A percentile compares a stretch with the other conserved stretches of the same genome.
phyloP scores from a whole-genome alignment of 1,140 invertebrate genomes.

The Heliconius himera region DNA sequence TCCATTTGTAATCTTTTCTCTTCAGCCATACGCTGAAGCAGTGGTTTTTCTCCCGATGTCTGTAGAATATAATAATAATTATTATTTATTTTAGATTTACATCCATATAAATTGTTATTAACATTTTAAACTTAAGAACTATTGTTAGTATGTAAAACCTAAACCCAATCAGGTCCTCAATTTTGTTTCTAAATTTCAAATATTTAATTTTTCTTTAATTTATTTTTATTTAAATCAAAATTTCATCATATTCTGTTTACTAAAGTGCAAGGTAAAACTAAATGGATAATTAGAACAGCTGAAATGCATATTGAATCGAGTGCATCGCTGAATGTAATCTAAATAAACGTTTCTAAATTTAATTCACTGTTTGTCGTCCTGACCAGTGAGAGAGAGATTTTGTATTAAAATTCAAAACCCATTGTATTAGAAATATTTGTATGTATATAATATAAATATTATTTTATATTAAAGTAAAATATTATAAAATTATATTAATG shows the following conservation, averaged over 20 bases:
- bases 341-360: slow-evolving; percentile 36
- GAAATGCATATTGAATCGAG: slow-evolving; percentile 26
- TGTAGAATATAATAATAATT: slow-evolving; percentile 45
- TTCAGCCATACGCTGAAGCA: slow-evolving; percentile 94
- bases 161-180: too few species aligned
- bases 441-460: too few species aligned
- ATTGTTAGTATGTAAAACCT: too few species aligned
- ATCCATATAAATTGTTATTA: too few species aligned
- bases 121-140: too few species aligned
- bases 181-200: too few species aligned
- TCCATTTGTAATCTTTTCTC: slow-evolving; percentile 95
- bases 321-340: slow-evolving; percentile 22
- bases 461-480: not conserved
- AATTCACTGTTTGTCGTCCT: slow-evolving; percentile 18
- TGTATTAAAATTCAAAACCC: not conserved
- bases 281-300: slow-evolving; percentile 35
- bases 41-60: slow-evolving; percentile 86
- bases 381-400: slow-evolving; percentile 2
- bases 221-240: not conserved
- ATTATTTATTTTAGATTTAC: too few species aligned
- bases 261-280: slow-evolving; percentile 6
- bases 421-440: not conserved
- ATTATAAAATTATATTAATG: not conserved
- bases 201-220: too few species aligned
- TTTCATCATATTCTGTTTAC: not conserved